Percentiles rank a stretch among this genome's conserved stretches.
phyloP scores from a whole-genome alignment of 2,113 vertebrate species.

The Amblyopsis rosae region DNA sequence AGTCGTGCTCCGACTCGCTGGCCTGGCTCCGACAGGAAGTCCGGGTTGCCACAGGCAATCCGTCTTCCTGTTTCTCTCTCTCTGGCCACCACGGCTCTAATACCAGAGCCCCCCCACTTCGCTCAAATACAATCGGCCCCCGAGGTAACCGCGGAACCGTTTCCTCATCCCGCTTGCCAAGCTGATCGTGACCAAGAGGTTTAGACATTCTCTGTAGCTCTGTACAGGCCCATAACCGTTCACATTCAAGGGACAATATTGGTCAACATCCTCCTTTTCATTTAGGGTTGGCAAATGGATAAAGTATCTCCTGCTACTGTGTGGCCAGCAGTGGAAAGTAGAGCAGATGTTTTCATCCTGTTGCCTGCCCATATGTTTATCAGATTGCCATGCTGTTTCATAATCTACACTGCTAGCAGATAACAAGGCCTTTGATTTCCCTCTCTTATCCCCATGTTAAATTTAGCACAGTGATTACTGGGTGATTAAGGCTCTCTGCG shows the following conservation, averaged over 20 bases:
- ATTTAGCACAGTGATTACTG: slow-evolving; percentile 71
- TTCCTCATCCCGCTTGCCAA: slow-evolving; percentile 56
- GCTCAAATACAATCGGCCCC: slow-evolving; percentile 67
- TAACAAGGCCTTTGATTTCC: slow-evolving; percentile 68
- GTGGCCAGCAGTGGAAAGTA: slow-evolving; percentile 51
- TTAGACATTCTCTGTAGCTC: slow-evolving; percentile 26
- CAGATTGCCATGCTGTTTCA: slow-evolving; percentile 64
- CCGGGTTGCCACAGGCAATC: slow-evolving; percentile 75
- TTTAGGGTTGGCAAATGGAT: slow-evolving; percentile 47
- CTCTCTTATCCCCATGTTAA: slow-evolving; percentile 62
- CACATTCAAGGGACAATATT: slow-evolving; percentile 17
- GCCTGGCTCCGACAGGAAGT: slow-evolving; percentile 78
- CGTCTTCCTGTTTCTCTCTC: slow-evolving; percentile 73
- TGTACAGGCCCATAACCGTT: background rate
- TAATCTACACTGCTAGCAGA: slow-evolving; percentile 61
- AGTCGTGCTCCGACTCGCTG: slow-evolving; percentile 68
- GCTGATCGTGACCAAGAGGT: slow-evolving; percentile 49
- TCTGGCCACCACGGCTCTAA: slow-evolving; percentile 22
- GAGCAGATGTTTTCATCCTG: slow-evolving; percentile 62
- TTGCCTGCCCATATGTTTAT: slow-evolving; percentile 66
- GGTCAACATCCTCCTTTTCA: slow-evolving; percentile 56
- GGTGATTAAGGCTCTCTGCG: slow-evolving; percentile 53
- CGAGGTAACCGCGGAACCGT: slow-evolving; percentile 52
- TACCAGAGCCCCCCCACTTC: slow-evolving; percentile 39
- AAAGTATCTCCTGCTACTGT: slow-evolving; percentile 60